These are phyloP conservation scores for Syndactyla subalaris DNA, from an alignment of 2,797 vertebrate species.

Conservation along the genomic window DNA sequence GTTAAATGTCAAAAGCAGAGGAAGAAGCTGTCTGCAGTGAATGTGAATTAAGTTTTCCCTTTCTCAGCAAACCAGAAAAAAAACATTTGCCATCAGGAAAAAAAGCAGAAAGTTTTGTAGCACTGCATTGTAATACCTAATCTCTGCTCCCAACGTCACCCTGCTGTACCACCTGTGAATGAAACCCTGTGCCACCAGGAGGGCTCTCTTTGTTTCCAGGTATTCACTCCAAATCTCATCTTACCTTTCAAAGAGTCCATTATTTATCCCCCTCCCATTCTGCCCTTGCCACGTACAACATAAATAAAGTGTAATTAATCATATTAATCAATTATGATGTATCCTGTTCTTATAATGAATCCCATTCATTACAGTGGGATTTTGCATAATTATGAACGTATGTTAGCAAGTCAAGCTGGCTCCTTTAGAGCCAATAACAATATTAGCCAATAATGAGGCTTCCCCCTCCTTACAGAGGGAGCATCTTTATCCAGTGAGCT, in stretches of 20 bases:
- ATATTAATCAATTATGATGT: not conserved
- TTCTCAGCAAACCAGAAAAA: conserved; percentile 17
- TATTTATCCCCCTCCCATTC: not conserved
- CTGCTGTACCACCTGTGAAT: not conserved
- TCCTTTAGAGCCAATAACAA: not conserved
- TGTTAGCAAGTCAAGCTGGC: not conserved
- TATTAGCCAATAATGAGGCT: not conserved
- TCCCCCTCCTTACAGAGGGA: not conserved
- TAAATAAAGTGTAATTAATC: not conserved
- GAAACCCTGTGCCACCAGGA: not conserved
- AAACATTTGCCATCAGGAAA: not conserved
- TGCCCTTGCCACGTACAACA: fast-evolving
- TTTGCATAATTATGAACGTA: not conserved
- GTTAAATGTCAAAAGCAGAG: conserved; percentile 60
- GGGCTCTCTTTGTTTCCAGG: not conserved
- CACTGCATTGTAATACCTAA: not conserved
- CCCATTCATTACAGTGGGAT: not conserved
- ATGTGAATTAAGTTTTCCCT: conserved; percentile 32
- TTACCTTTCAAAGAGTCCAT: not conserved
- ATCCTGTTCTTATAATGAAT: not conserved
- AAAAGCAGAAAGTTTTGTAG: not conserved
- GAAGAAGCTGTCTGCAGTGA: conserved; percentile 43
- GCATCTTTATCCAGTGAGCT: not conserved
- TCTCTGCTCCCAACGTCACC: not conserved
- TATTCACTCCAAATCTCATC: not conserved